Conservation (phyloP, 2,797 vertebrate genomes). For the Lepus oiostolus region DNA sequence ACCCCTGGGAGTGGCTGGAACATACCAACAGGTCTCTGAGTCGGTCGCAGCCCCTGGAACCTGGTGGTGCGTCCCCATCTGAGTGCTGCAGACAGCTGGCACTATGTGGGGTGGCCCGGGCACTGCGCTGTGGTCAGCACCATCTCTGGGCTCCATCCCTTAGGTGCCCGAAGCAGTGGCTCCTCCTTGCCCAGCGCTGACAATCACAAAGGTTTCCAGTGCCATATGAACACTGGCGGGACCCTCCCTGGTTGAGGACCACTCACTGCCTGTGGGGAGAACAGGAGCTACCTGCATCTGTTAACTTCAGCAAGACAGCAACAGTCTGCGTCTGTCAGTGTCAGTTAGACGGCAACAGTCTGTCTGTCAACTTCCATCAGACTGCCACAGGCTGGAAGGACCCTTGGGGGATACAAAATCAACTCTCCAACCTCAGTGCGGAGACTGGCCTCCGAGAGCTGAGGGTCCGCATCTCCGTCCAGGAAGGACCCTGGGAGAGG, state of each 20-base stretch:
- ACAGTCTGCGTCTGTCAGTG: too few relatives aligned
- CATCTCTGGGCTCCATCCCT: background rate
- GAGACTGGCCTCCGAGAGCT: conserved; percentile 7
- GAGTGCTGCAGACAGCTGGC: background rate
- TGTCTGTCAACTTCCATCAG: too few relatives aligned
- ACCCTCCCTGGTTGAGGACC: background rate
- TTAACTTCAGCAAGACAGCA: background rate
- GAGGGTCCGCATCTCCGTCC: background rate
- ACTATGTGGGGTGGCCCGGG: background rate
- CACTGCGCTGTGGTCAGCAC: background rate
- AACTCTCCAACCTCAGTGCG: background rate
- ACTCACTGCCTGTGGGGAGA: background rate
- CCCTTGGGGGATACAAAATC: background rate
- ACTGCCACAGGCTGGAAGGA: background rate
- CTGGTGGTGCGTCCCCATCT: background rate
- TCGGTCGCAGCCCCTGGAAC: background rate
- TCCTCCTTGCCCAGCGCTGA: background rate
- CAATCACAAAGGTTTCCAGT: background rate
- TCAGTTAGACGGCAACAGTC: too few relatives aligned
- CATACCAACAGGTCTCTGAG: background rate
- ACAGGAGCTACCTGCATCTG: background rate
- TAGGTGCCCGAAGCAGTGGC: background rate
- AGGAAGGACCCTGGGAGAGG: background rate
- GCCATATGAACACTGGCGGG: background rate
- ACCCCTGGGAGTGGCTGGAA: background rate